These are phyloP conservation scores for Harmothoe impar DNA, from an alignment of 2,888 invertebrate species.

Conservation along the genomic window DNA sequence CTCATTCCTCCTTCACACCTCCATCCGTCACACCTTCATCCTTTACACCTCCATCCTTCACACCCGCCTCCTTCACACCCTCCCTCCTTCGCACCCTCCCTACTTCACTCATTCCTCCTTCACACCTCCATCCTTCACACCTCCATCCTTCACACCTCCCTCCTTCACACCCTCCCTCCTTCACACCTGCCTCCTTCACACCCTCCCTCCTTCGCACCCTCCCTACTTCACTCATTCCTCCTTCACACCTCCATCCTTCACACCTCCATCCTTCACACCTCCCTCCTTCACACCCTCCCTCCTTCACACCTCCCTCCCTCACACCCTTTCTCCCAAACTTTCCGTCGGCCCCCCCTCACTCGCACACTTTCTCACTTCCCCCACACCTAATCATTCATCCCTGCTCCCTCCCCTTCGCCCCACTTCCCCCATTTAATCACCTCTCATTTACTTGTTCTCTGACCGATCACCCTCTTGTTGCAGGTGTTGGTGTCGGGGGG, in stretches of 20 bases:
- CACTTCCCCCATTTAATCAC: background rate
- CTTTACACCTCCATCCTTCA: background rate
- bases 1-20: background rate
- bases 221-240: background rate
- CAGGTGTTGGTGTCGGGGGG: conserved; percentile 33
- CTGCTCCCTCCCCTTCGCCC: background rate
- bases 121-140: background rate
- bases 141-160: background rate
- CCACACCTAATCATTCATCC: background rate
- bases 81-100: background rate
- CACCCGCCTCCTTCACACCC: background rate
- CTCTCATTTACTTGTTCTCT: background rate
- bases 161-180: conserved; percentile 4
- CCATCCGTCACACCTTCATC: background rate
- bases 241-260: background rate
- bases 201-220: background rate
- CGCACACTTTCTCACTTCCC: background rate
- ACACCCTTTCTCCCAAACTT: background rate
- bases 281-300: background rate
- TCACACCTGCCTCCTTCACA: background rate
- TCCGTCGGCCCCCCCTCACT: background rate
- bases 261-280: background rate
- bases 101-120: background rate
- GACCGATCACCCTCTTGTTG: conserved; percentile 3
- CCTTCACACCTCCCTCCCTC: background rate